These are phyloP conservation scores for Papilio protenor DNA, from an alignment of 2,888 invertebrate genomes.

Conservation along the genomic window DNA sequence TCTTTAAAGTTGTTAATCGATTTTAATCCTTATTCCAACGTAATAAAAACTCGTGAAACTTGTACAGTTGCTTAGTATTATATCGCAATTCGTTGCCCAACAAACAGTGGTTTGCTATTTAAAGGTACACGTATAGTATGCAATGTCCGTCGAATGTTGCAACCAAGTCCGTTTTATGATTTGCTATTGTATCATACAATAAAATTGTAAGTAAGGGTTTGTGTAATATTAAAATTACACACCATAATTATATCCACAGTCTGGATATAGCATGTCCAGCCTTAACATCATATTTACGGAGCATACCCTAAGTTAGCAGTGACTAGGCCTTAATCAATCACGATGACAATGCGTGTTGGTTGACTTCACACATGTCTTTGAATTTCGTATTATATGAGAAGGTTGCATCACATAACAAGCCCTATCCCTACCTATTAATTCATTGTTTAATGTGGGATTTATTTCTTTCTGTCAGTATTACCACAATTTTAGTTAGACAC, in stretches of 20 bases:
- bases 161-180: constrained; percentile 34
- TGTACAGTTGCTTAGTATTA: constrained; percentile 20
- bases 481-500: too few species aligned
- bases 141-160: constrained; percentile 45
- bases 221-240: constrained; percentile 4
- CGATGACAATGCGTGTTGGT: too few species aligned
- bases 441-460: too few species aligned
- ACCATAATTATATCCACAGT: neutral
- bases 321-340: too few species aligned
- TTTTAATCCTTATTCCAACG: constrained; percentile 14
- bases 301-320: too few species aligned
- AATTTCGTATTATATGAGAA: too few species aligned
- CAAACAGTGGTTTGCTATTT: constrained; percentile 39
- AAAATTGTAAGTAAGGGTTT: constrained; percentile 17
- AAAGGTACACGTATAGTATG: constrained; percentile 40
- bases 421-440: too few species aligned
- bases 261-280: neutral
- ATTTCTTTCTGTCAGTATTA: too few species aligned
- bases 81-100: constrained; percentile 44
- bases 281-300: neutral
- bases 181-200: constrained; percentile 28
- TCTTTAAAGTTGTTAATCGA: neutral
- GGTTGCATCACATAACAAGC: too few species aligned
- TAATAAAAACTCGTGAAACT: neutral
- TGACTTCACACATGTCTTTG: too few species aligned